Evolutionary conservation across 2,888 invertebrate genomes (phyloP).

Genomic region (Calephelis perditalis): DNA sequence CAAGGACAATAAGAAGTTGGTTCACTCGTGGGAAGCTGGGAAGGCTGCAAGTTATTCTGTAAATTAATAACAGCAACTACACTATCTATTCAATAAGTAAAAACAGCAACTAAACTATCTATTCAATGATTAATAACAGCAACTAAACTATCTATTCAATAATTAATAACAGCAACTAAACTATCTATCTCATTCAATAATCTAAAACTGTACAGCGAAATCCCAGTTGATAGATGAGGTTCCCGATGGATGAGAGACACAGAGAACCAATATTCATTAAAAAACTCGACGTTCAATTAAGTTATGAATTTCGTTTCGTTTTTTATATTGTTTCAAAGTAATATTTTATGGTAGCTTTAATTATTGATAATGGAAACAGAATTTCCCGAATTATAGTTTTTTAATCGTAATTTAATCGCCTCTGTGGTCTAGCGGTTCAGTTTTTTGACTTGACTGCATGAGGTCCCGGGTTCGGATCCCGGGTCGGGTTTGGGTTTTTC

Average conservation of each 20-base stretch:
- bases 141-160: background rate
- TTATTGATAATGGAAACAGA: no score
- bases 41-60: background rate
- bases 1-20: no score
- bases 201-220: background rate
- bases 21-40: no score
- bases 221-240: conserved; percentile 22
- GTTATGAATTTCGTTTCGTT: no score
- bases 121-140: background rate
- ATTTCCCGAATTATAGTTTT: no score
- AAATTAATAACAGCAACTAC: no score
- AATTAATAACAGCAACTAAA: background rate
- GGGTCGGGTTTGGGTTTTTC: no score
- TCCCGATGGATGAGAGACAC: conserved; percentile 18
- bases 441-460: no score
- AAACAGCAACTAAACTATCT: background rate
- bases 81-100: background rate
- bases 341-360: no score
- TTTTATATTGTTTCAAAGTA: background rate
- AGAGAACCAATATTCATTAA: conserved; percentile 26
- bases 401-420: no score
- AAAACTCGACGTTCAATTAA: conserved; percentile 11
- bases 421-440: no score
- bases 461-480: no score
- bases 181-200: background rate